Evolutionary conservation across 1,140 invertebrate species (phyloP), one percentile per base, ranked within the genome.

Genomic region (Scylla paramamosain): DNA sequence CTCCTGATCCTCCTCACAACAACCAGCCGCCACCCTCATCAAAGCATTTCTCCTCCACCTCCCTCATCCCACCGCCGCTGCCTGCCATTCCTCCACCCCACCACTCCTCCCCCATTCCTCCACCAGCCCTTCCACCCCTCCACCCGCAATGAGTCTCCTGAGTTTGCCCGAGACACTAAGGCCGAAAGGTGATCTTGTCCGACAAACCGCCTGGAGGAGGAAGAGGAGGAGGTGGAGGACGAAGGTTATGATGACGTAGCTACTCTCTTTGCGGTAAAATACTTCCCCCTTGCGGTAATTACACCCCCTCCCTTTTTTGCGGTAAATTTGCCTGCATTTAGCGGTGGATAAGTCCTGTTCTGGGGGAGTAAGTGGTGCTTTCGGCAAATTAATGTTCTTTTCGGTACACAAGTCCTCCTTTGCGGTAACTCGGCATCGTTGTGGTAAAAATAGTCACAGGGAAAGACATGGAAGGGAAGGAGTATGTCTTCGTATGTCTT

Each of bases 141-240:
- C 20, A 20, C 6, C 25, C 0, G 25, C 67, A 20, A 77, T 77
- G 67, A 77, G 67, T 77, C 12, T 77, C 67, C 67, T n/a, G n/a
- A 77, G 67, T 77, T 77, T 77, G 67, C 67, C 67, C 20, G 67
- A n/a, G 67, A 77, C 67, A 77, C 67, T 77, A 20, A 77, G 20
- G 67, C 67, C 67, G 67, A 77, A 77, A 77, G 67, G n/a, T 77
- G 67, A 77, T 77, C 67, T 77, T 77, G 67, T 77, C 67, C 67
- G 67, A 77, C 67, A 77, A 77, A 77, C 67, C 67, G 67, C 67
- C 67, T 77, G 67, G 25, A 77, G 67, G 67, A 77, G 67, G 67
- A 77, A 20, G 67, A 77, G 67, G 67, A 67, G 59, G 59, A 16
- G 59, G 59, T 7, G 46, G 46, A 48, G 46, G 46, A 48, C 6